Evolutionary conservation across 2,888 invertebrate genomes (phyloP).

Genomic region (Acronicta aceris): DNA sequence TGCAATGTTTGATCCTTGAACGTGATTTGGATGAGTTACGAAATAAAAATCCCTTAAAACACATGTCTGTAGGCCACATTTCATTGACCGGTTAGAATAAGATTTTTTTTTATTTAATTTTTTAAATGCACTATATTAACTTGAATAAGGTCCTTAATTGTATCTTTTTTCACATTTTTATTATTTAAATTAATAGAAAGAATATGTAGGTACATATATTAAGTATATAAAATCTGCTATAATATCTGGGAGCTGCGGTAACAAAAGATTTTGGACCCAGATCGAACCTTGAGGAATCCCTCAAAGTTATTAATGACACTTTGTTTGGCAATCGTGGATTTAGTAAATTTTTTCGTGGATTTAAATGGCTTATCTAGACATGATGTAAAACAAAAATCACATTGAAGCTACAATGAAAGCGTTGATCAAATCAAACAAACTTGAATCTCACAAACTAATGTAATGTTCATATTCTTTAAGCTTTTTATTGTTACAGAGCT

Average conservation of each 20-base stretch:
- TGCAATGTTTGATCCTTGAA: slow-evolving; percentile 56
- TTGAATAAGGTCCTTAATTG: no score
- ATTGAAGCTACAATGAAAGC: slow-evolving; percentile 87
- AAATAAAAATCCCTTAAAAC: slow-evolving; percentile 32
- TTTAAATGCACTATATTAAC: no score
- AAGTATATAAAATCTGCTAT: no score
- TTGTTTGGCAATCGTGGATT: neutral
- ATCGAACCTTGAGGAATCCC: slow-evolving; percentile 4
- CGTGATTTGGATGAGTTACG: slow-evolving; percentile 56
- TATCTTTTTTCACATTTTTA: no score
- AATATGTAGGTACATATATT: no score
- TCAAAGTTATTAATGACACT: neutral
- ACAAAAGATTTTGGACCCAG: neutral
- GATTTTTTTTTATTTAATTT: neutral
- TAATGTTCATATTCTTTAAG: slow-evolving; percentile 40
- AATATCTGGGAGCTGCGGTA: no score
- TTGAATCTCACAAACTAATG: slow-evolving; percentile 46
- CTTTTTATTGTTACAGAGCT: slow-evolving; percentile 43
- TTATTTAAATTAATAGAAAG: no score
- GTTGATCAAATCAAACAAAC: slow-evolving; percentile 62
- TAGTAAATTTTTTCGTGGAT: neutral
- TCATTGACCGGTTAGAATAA: slow-evolving; percentile 2
- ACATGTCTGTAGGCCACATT: slow-evolving; percentile 49
- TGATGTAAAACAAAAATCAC: slow-evolving; percentile 55
- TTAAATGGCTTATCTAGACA: slow-evolving; percentile 57